Percentiles rank a stretch among this genome's conserved stretches.
Evolutionary conservation across 2,797 vertebrate genomes (phyloP).

Genomic region (Holocentrus rufus): DNA sequence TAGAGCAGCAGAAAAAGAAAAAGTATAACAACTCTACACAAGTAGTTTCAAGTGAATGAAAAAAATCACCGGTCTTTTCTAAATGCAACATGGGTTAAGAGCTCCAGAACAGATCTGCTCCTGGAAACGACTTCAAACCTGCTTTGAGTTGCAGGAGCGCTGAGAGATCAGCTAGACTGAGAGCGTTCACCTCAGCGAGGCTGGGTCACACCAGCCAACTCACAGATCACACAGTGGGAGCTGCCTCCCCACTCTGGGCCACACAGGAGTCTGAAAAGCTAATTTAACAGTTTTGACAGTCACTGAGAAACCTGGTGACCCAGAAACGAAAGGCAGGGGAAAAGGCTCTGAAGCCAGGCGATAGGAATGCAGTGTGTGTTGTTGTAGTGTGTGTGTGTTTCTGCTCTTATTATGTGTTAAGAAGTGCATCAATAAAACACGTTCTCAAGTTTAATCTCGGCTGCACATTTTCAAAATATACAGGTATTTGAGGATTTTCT

Average conservation of each 20-base stretch:
- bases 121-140: not conserved
- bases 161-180: not conserved
- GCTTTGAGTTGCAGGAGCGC: constrained; percentile 2
- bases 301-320: constrained; percentile 47
- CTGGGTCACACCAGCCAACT: constrained; percentile 22
- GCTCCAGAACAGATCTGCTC: not conserved
- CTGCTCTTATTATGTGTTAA: constrained; percentile 30
- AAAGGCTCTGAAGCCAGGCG: constrained; percentile 26
- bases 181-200: constrained; percentile 33
- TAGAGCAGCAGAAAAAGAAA: not conserved
- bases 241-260: constrained; percentile 13
- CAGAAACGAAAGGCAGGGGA: constrained; percentile 42
- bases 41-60: no score
- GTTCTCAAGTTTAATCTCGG: constrained; percentile 48
- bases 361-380: constrained; percentile 15
- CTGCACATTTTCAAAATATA: constrained; percentile 44
- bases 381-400: constrained; percentile 24
- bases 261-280: constrained; percentile 33
- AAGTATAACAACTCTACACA: not conserved
- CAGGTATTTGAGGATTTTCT: constrained; percentile 44
- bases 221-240: constrained; percentile 39
- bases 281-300: constrained; percentile 57
- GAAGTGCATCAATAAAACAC: constrained; percentile 50
- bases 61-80: not conserved
- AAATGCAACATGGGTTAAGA: not conserved